Percentiles rank a stretch among this genome's conserved stretches.
Evolutionary conservation across 2,797 vertebrate species (phyloP).

Genomic region (Enteromius argenteus): DNA sequence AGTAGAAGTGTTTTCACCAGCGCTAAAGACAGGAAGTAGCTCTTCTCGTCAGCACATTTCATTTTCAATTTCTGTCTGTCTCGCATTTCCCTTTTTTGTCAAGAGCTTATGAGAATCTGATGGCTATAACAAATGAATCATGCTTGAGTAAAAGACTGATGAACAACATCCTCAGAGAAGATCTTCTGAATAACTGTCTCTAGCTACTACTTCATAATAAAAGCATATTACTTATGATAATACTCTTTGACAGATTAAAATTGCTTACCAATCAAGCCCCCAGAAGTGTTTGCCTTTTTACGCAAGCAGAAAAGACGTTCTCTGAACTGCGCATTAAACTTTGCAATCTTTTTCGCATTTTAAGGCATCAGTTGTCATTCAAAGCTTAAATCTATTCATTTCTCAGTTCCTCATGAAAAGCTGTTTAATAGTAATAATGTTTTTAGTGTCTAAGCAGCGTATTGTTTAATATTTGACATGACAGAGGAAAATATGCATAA

Average conservation of each 20-base stretch:
- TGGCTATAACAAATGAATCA: conserved; percentile 53
- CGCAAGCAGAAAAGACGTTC: background rate
- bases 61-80: conserved; percentile 66
- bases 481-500: background rate
- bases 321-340: background rate
- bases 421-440: background rate
- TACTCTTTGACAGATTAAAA: background rate
- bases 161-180: conserved; percentile 29
- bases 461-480: background rate
- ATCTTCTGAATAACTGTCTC: conserved; percentile 39
- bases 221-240: conserved; percentile 6
- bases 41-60: conserved; percentile 70
- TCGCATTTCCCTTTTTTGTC: conserved; percentile 54
- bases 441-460: background rate
- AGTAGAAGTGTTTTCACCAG: conserved; percentile 62
- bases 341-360: background rate
- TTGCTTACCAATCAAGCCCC: background rate
- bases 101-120: conserved; percentile 48
- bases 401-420: conserved; percentile 12
- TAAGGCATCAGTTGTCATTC: background rate
- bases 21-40: conserved; percentile 72
- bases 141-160: conserved; percentile 32
- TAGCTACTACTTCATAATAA: conserved; percentile 12
- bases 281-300: background rate
- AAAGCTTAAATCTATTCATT: background rate